Conservation (phyloP, 2,797 vertebrate genomes). For the Myiothlypis coronata region DNA sequence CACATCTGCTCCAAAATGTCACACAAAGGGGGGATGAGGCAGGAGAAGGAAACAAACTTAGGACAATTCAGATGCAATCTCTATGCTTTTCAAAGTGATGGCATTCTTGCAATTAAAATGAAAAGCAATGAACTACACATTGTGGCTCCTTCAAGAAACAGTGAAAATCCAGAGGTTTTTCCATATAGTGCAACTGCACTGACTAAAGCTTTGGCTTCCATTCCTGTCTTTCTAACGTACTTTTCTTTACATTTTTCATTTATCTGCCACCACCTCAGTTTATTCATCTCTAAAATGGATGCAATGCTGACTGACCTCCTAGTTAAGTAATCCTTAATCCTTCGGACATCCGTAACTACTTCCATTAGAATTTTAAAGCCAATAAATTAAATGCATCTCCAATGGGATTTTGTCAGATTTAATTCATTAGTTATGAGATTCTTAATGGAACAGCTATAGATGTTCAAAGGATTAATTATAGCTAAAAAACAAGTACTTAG, state of each 20-base stretch:
- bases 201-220: background rate
- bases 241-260: background rate
- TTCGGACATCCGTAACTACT: background rate
- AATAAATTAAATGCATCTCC: slow-evolving; percentile 53
- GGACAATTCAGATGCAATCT: background rate
- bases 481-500: slow-evolving; percentile 49
- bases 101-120: background rate
- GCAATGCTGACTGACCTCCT: background rate
- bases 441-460: slow-evolving; percentile 32
- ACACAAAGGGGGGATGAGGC: background rate
- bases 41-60: background rate
- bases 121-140: background rate
- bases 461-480: slow-evolving; percentile 56
- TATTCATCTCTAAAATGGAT: slow-evolving; percentile 20
- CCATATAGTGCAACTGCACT: background rate
- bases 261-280: background rate
- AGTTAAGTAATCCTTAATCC: slow-evolving; percentile 13
- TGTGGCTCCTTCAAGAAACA: background rate
- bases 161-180: background rate
- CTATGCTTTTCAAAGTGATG: background rate
- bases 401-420: slow-evolving; percentile 34
- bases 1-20: background rate
- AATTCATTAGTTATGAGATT: slow-evolving; percentile 32
- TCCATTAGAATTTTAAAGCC: slow-evolving; percentile 39
- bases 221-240: background rate